Base-by-base conservation (phyloP, 1,140 invertebrate genomes). In the Nasonia giraulti region DNA sequence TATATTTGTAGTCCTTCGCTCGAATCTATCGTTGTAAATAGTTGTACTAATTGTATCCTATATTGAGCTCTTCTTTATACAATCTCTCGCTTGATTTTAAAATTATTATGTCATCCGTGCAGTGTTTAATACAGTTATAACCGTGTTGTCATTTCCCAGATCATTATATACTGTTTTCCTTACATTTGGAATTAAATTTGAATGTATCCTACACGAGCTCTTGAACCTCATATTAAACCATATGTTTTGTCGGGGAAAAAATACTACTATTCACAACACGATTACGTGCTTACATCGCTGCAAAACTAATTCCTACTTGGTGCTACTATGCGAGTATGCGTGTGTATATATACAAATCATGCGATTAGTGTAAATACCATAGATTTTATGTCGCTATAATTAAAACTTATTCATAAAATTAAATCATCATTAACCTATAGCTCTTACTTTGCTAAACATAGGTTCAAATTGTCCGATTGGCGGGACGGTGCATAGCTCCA, bases 321-420 rank as follows among this genome's bases (percentile, higher is more conserved):
- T 86, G 74, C 75, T 86, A 79, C 44, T 66, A 8, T 55, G 23
- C 31, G 40, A 76, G 40, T 50, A 8, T 78, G 47, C 1, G 62
- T 40, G 80, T 79, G 23, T 79, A 83, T 75, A 86, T 66, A 82
- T 62, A 55, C 12, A 50, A 69, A 77, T 86, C 23, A 80, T 83
- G 40, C 62, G 44, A 76, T 66, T 81, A 81, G 47, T 85, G 84
- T 85, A 85, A 85, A 85, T 85, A 82, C 40, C 74, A 85, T 85
- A 82, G 47, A 74, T 75, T 76, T 81, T 76, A 85, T 85, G 44
- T 68, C 23, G 37, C 55, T 82, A 82, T 55, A 76, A 50, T 77
- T 80, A 77, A 82, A 82, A 78, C 44, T n/a, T 85, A 75, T 73
- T 75, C n/a, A 62, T 84, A 75, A 85, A 81, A 69, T 77, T 66